Percentiles rank a stretch among this genome's conserved stretches.
Evolutionary conservation across 2,797 vertebrate species (phyloP).

Genomic region (Potorous gilbertii): DNA sequence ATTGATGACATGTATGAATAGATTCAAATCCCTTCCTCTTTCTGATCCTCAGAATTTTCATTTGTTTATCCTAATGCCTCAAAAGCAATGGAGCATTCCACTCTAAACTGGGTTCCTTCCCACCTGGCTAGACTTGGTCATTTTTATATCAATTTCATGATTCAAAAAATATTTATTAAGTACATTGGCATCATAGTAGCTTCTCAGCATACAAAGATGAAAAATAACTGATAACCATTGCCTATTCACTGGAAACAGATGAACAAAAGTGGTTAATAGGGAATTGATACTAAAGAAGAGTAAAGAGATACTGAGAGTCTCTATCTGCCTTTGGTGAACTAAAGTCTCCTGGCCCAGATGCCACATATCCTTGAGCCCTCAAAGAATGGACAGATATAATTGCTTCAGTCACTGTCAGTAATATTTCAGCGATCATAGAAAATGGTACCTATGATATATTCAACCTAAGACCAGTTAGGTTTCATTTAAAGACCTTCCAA

Average conservation of each 20-base stretch:
- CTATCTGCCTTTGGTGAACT: not conserved
- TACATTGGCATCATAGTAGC: not conserved
- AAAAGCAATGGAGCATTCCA: not conserved
- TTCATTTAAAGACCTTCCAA: not conserved
- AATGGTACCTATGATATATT: not conserved
- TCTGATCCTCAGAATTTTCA: not conserved
- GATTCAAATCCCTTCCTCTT: not conserved
- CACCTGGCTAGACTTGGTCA: not conserved
- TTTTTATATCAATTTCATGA: not conserved
- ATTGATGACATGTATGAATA: not conserved
- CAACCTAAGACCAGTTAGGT: not conserved
- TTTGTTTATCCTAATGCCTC: not conserved
- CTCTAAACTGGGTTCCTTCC: not conserved
- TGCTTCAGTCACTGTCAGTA: not conserved
- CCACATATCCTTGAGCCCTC: not conserved
- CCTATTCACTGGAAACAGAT: not conserved
- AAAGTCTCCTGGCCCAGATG: not conserved
- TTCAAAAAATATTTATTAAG: not conserved
- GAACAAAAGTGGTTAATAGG: not conserved
- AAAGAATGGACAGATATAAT: not conserved
- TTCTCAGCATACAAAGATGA: not conserved
- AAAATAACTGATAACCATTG: not conserved
- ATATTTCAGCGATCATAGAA: not conserved
- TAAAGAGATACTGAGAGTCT: not conserved
- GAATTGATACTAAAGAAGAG: not conserved